Conservation (phyloP, 2,888 invertebrate species). For the Creontiades dilutus region DNA sequence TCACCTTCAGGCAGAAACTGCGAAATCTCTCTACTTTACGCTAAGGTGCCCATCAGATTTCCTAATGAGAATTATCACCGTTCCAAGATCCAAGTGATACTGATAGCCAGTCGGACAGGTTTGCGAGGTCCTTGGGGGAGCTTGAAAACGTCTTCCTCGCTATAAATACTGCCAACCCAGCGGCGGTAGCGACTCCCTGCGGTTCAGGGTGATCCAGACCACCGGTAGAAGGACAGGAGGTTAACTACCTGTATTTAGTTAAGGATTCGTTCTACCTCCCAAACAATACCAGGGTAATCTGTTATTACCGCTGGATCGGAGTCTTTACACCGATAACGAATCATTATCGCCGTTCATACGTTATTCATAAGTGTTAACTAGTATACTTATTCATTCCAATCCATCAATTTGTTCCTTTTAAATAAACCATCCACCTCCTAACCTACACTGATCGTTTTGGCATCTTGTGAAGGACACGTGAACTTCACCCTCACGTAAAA, state of each 20-base stretch:
- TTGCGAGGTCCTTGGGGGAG: neutral
- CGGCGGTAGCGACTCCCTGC: neutral
- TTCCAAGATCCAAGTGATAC: neutral
- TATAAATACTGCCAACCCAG: neutral
- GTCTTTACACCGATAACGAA: too few relatives aligned
- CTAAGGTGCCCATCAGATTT: neutral
- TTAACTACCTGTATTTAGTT: neutral
- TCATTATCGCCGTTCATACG: too few relatives aligned
- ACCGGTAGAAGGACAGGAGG: neutral
- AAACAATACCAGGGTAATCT: too few relatives aligned
- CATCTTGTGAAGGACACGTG: too few relatives aligned
- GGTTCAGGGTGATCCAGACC: slow-evolving; percentile 5
- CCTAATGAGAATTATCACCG: neutral
- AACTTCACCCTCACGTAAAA: too few relatives aligned
- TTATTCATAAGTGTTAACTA: too few relatives aligned
- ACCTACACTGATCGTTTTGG: too few relatives aligned
- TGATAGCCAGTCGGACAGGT: neutral
- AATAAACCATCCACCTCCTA: too few relatives aligned
- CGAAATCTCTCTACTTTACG: neutral
- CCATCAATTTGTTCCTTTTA: too few relatives aligned
- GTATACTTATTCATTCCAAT: too few relatives aligned
- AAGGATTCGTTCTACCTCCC: neutral
- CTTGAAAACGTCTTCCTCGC: slow-evolving; percentile 16
- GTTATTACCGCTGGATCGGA: too few relatives aligned
- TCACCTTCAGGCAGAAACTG: too few relatives aligned